Evolutionary conservation across 2,888 invertebrate species (phyloP).

Genomic region (Agonopterix alstromeriana): DNA sequence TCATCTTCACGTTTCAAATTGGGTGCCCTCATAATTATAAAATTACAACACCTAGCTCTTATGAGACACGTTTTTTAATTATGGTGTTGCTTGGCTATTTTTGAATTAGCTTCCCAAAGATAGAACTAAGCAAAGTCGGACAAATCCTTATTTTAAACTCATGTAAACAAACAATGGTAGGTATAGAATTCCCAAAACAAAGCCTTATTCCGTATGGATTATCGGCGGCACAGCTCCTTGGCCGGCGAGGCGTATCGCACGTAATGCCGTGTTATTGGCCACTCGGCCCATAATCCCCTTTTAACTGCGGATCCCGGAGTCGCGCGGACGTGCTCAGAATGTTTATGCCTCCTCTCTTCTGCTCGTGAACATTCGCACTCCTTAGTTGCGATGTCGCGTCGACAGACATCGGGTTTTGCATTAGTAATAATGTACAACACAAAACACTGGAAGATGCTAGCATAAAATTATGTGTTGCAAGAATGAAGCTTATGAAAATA

Average conservation of each 20-base stretch:
- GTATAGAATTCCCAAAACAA: conserved; percentile 21
- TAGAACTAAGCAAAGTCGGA: too few species aligned
- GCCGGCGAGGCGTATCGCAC: conserved; percentile 29
- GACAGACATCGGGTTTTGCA: conserved; percentile 18
- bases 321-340: conserved; percentile 59
- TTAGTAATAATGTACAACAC: conserved; percentile 11
- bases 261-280: conserved; percentile 60
- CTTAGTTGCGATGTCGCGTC: conserved; percentile 37
- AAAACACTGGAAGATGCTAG: neutral
- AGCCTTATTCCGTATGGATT: conserved; percentile 45
- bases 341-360: conserved; percentile 40
- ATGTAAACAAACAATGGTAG: too few species aligned
- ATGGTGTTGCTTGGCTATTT: too few species aligned
- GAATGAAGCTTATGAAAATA: too few species aligned
- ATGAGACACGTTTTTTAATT: too few species aligned
- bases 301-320: conserved; percentile 58
- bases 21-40: too few species aligned
- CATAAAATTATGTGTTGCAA: too few species aligned
- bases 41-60: too few species aligned
- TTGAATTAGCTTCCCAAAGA: too few species aligned
- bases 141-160: too few species aligned
- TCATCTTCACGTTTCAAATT: too few species aligned
- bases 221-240: conserved; percentile 25
- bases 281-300: conserved; percentile 70
- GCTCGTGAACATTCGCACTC: conserved; percentile 58